phyloP scores from a whole-genome alignment of 1,140 invertebrate species.

The Drosophila persimilis region DNA sequence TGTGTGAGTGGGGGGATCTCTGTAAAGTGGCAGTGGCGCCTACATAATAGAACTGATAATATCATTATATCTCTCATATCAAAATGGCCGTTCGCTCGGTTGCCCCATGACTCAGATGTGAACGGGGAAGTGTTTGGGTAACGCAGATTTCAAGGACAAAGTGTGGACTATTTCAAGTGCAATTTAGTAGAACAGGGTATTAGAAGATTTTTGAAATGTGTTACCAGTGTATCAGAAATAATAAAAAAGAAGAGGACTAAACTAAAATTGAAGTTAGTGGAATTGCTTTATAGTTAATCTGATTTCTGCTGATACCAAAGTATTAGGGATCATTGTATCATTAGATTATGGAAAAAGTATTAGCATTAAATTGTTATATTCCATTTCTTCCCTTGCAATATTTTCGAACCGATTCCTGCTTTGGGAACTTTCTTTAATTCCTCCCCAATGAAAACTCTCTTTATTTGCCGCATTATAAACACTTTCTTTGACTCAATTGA shows the following conservation, averaged over 20 bases:
- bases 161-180: constrained; percentile 3
- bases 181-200: background rate
- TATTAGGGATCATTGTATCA: too few species aligned
- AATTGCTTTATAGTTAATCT: too few species aligned
- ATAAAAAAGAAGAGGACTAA: too few species aligned
- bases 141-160: constrained; percentile 29
- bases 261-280: too few species aligned
- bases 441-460: too few species aligned
- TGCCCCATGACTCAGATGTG: constrained; percentile 49
- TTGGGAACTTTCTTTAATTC: too few species aligned
- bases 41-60: constrained; percentile 72
- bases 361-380: too few species aligned
- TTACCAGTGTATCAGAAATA: too few species aligned
- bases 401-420: too few species aligned
- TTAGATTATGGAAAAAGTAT: too few species aligned
- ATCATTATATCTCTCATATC: constrained; percentile 62
- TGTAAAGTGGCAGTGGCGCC: constrained; percentile 75
- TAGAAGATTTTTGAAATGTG: background rate
- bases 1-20: constrained; percentile 58
- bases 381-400: too few species aligned
- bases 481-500: background rate
- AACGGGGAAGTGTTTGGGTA: constrained; percentile 6
- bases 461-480: background rate
- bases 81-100: constrained; percentile 50
- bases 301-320: too few species aligned